A percentile compares a stretch with the other conserved stretches of the same genome.
These are phyloP conservation scores for Bombus cullumanus DNA, from an alignment of 1,140 invertebrate species.

Conservation along the genomic window DNA sequence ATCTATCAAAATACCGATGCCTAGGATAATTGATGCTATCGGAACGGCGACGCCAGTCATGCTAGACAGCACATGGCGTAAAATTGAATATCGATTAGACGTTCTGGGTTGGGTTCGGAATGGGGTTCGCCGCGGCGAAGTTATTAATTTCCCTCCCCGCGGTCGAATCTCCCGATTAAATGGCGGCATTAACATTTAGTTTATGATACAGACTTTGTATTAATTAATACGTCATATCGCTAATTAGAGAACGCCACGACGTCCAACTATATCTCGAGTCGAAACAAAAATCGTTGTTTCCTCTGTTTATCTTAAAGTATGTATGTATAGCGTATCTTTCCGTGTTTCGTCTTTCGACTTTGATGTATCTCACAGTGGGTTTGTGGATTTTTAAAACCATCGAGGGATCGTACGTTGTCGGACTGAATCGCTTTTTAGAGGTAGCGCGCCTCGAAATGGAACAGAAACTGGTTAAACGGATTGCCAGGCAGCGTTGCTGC, in stretches of 20 bases:
- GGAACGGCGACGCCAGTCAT: constrained; percentile 68
- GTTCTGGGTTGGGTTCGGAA: constrained; percentile 58
- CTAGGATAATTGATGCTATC: constrained; percentile 73
- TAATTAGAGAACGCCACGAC: constrained; percentile 40
- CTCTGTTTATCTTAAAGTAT: too few species aligned
- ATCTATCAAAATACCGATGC: constrained; percentile 72
- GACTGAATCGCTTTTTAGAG: constrained; percentile 7
- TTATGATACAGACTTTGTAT: constrained; percentile 50
- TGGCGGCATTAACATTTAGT: constrained; percentile 54
- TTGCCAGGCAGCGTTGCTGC: constrained; percentile 64
- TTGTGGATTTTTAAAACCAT: neutral
- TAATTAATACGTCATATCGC: constrained; percentile 50
- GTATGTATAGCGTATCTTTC: neutral
- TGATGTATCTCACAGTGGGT: neutral
- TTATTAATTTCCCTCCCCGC: constrained; percentile 64
- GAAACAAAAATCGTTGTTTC: too few species aligned
- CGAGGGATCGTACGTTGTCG: neutral
- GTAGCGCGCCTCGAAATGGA: constrained; percentile 5
- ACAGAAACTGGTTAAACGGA: constrained; percentile 58
- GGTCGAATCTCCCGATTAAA: constrained; percentile 66
- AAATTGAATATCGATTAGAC: constrained; percentile 73
- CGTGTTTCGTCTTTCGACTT: neutral
- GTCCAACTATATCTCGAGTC: neutral
- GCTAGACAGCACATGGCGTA: constrained; percentile 72
- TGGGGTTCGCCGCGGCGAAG: constrained; percentile 57